A percentile compares a stretch with the other conserved stretches of the same genome.
Conservation (phyloP, 2,797 vertebrate species). For the Knipowitschia caucasica region DNA sequence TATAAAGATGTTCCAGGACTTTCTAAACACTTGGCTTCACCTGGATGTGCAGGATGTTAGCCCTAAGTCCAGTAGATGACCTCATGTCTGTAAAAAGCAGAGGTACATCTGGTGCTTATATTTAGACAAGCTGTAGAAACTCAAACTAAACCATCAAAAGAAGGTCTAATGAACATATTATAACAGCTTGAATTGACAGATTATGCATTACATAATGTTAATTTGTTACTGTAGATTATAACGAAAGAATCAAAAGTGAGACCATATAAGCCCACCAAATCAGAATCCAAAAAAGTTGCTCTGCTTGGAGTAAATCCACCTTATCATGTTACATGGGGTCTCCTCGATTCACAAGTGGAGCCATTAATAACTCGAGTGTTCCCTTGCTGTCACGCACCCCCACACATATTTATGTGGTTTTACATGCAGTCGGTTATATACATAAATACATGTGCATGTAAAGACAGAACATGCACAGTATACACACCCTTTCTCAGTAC, state of each 20-base stretch:
- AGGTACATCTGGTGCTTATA: conserved; percentile 53
- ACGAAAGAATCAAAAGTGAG: background rate
- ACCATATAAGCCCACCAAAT: conserved; percentile 12
- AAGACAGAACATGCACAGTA: background rate
- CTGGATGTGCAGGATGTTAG: conserved; percentile 40
- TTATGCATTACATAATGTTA: background rate
- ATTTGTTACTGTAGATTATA: background rate
- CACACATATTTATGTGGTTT: conserved; percentile 34
- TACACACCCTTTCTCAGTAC: background rate
- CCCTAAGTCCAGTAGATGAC: conserved; percentile 61
- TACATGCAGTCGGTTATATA: conserved; percentile 15
- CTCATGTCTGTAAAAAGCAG: conserved; percentile 60
- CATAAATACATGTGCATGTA: conserved; percentile 10
- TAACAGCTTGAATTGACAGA: background rate
- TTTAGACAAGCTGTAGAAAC: conserved; percentile 49
- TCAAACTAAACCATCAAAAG: conserved; percentile 21
- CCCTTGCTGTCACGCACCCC: conserved; percentile 50
- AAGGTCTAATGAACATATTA: background rate
- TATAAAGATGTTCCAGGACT: no score
- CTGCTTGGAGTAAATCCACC: conserved; percentile 34
- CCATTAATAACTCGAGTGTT: conserved; percentile 61
- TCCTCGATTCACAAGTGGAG: conserved; percentile 47
- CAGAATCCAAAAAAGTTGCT: conserved; percentile 37
- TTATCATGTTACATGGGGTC: conserved; percentile 50
- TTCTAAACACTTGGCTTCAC: conserved; percentile 61